These are phyloP conservation scores for Microplitis manilae DNA, from an alignment of 2,888 invertebrate genomes.

Conservation along the genomic window DNA sequence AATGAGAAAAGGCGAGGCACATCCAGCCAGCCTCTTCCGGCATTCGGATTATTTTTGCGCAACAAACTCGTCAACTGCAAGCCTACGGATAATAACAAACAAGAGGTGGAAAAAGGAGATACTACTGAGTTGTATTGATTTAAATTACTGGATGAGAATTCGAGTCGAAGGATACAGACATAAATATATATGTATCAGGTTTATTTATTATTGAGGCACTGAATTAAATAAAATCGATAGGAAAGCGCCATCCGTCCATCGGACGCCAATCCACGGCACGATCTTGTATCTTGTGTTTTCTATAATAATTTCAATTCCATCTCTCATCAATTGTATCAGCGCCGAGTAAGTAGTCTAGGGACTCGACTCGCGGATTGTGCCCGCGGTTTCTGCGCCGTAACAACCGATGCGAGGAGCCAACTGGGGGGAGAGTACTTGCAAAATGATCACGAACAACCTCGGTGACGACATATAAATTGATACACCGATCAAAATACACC, in stretches of 20 bases:
- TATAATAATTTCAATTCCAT: not conserved
- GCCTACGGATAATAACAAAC: conserved; percentile 13
- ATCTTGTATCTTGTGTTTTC: not conserved
- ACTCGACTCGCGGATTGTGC: conserved; percentile 49
- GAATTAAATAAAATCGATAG: not conserved
- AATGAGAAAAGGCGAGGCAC: conserved; percentile 17
- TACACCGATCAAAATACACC: conserved; percentile 37
- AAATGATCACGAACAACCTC: conserved; percentile 43
- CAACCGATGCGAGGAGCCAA: conserved; percentile 27
- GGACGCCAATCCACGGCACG: conserved; percentile 11
- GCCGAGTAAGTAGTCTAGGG: conserved; percentile 37
- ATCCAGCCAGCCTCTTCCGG: conserved; percentile 50
- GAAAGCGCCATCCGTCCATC: conserved; percentile 22
- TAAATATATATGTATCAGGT: not conserved
- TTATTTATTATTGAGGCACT: conserved; percentile 6
- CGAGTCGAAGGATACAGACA: not conserved
- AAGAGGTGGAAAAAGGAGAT: conserved; percentile 12
- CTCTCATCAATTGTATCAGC: conserved; percentile 18
- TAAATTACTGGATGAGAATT: conserved; percentile 49
- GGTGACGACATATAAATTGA: conserved; percentile 50
- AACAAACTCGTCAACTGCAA: conserved; percentile 46
- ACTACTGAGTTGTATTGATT: conserved; percentile 30
- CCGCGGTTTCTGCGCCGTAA: conserved; percentile 50
- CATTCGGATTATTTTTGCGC: conserved; percentile 51
- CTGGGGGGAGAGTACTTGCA: conserved; percentile 21